Conservation (phyloP, 2,888 invertebrate genomes). For the Andricus curvator region DNA sequence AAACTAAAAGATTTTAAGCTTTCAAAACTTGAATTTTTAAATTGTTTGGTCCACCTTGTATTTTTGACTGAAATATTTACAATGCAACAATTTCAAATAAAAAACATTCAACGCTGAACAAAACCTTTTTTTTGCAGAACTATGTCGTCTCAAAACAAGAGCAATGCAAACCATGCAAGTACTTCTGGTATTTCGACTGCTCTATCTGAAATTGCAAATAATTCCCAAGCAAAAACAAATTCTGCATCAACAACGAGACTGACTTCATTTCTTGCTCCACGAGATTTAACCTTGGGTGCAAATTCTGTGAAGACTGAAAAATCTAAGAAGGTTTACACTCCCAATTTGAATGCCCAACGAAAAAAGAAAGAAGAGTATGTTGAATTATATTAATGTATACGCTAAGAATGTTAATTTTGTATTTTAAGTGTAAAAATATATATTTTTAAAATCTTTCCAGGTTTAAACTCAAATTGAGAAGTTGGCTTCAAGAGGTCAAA, state of each 20-base stretch:
- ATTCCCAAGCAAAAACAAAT: not conserved
- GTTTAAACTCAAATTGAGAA: too few species aligned
- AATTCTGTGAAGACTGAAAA: slow-evolving; percentile 69
- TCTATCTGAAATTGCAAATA: not conserved
- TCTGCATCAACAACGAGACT: slow-evolving; percentile 62
- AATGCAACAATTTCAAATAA: too few species aligned
- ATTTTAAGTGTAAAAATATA: too few species aligned
- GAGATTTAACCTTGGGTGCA: slow-evolving; percentile 75
- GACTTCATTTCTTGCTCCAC: slow-evolving; percentile 72
- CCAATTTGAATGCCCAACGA: slow-evolving; percentile 75
- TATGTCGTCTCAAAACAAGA: not conserved
- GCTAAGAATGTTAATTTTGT: too few species aligned
- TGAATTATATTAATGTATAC: not conserved
- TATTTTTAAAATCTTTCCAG: too few species aligned
- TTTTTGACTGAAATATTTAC: too few species aligned
- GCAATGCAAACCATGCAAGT: not conserved
- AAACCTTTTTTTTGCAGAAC: not conserved
- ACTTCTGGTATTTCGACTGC: not conserved
- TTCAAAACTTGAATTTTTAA: too few species aligned
- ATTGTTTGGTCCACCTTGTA: too few species aligned
- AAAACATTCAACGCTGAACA: too few species aligned
- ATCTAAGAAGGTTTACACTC: slow-evolving; percentile 71
- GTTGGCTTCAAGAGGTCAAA: too few species aligned
- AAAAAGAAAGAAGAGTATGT: slow-evolving; percentile 68
- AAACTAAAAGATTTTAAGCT: too few species aligned